Percentiles rank a stretch among this genome's conserved stretches.
Evolutionary conservation across 2,888 invertebrate species (phyloP).

Genomic region (Lucinisca nassula): DNA sequence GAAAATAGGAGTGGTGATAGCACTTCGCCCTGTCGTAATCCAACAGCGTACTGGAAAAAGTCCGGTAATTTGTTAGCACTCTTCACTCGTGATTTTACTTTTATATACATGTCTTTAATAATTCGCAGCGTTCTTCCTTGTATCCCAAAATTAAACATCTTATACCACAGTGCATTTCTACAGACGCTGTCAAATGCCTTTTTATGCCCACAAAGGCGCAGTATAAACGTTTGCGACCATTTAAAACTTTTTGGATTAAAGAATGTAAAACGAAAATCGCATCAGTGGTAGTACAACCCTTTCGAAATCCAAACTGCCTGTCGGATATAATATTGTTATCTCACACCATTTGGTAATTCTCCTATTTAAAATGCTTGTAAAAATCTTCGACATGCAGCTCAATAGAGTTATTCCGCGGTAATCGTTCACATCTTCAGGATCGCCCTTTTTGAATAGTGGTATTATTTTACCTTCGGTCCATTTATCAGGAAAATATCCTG

Average conservation of each 20-base stretch:
- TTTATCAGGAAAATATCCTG: slow-evolving; percentile 24
- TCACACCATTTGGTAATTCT: neutral
- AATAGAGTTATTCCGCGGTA: slow-evolving; percentile 25
- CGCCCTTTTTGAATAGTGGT: slow-evolving; percentile 22
- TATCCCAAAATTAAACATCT: neutral
- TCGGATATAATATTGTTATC: slow-evolving; percentile 16
- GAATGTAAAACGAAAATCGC: neutral
- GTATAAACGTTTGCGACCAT: neutral
- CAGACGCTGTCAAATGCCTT: neutral
- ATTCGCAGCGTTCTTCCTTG: neutral
- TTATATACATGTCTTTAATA: neutral
- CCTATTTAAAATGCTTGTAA: slow-evolving; percentile 30
- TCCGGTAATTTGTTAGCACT: neutral
- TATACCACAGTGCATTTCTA: neutral
- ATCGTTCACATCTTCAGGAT: slow-evolving; percentile 7
- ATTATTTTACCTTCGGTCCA: slow-evolving; percentile 32
- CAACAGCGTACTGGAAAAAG: too few species aligned
- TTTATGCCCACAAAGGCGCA: neutral
- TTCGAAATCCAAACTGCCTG: slow-evolving; percentile 22
- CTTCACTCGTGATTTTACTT: neutral
- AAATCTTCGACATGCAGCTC: slow-evolving; percentile 27
- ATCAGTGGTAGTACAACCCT: slow-evolving; percentile 28
- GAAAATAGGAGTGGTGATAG: neutral
- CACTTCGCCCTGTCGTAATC: too few species aligned
- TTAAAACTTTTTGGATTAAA: neutral